phyloP scores from a whole-genome alignment of 1,140 invertebrate species.

The Acromyrmex charruanus region DNA sequence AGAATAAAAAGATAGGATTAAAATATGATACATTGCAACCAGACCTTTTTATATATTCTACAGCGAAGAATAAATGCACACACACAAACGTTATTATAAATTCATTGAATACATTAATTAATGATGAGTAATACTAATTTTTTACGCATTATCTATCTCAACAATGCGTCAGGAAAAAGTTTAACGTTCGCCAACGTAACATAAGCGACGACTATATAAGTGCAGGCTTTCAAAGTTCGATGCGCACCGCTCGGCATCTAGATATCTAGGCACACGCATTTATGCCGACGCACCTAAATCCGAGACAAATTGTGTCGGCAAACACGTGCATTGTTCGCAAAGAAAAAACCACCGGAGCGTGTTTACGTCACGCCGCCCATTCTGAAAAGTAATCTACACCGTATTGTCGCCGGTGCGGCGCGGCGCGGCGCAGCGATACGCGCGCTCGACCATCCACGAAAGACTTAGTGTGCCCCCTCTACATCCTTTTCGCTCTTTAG shows the following conservation, averaged over 20 bases:
- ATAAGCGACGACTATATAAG: background rate
- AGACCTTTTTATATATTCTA: background rate
- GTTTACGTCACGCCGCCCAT: slow-evolving; percentile 86
- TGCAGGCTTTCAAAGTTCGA: background rate
- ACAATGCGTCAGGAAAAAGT: background rate
- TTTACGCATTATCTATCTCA: background rate
- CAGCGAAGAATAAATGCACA: background rate
- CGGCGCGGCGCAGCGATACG: background rate
- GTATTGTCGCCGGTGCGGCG: slow-evolving; percentile 69
- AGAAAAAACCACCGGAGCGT: slow-evolving; percentile 74
- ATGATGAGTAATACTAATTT: background rate
- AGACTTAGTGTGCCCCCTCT: slow-evolving; percentile 59
- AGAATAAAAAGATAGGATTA: background rate
- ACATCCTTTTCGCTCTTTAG: slow-evolving; percentile 66
- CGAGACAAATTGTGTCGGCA: slow-evolving; percentile 85
- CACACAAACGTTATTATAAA: background rate
- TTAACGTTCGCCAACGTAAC: slow-evolving; percentile 5
- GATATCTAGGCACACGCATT: slow-evolving; percentile 14
- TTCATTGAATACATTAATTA: background rate
- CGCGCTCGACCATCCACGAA: slow-evolving; percentile 58
- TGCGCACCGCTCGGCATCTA: background rate
- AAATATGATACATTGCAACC: background rate
- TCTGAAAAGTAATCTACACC: slow-evolving; percentile 87
- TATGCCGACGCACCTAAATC: slow-evolving; percentile 71
- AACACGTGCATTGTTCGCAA: slow-evolving; percentile 82